Evolutionary conservation across 2,888 invertebrate species (phyloP), one percentile per base, ranked within the genome.

Genomic region (Parnassius glacialis): DNA sequence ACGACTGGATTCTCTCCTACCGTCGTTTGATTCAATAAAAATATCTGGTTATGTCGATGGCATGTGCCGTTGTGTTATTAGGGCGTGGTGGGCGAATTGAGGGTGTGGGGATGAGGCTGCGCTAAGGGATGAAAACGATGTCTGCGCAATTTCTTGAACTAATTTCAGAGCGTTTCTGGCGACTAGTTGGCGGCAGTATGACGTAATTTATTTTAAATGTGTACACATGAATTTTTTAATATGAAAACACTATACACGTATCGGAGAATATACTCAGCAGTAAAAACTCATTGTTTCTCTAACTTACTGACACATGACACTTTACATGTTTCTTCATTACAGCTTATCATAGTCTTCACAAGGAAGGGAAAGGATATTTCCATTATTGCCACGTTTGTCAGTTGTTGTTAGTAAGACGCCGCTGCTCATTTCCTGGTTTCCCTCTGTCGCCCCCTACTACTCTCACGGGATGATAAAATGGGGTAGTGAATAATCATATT

Each of bases 161-260:
- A 81, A 70, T 66, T 79, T 82, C 76, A 61, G 55, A 12, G 9
- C 45, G 55, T 54, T 59, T 63, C 64, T 62, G 78, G 80, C 81
- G 82, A 73, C 83, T 65, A 53, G n/a, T 44, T 69, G 81, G 71
- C 81, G 78, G 72, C 64, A 62, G 62, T 68, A 71, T 78, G 76
- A 75, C 74, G 75, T 74, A 72, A 76, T 59, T 67, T 57, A 56
- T 68, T 62, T 52, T 25, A 62, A 57, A 62, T 34, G 56, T 51
- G 25, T 48, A 12, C 7, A n/a, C 7, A 20, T 20, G 20, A 10
- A 44, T 11, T 42, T 20, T 42, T 42, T 42, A 13, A 53, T 53
- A 53, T 34, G 34, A 7, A 34, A 34, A 34, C 34, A 34, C 34
- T 34, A 7, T 53, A 53, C 13, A 13, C 16, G 3, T 52, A 20